Base-by-base conservation (phyloP, 2,113 vertebrate species). In the Geococcyx californianus region DNA sequence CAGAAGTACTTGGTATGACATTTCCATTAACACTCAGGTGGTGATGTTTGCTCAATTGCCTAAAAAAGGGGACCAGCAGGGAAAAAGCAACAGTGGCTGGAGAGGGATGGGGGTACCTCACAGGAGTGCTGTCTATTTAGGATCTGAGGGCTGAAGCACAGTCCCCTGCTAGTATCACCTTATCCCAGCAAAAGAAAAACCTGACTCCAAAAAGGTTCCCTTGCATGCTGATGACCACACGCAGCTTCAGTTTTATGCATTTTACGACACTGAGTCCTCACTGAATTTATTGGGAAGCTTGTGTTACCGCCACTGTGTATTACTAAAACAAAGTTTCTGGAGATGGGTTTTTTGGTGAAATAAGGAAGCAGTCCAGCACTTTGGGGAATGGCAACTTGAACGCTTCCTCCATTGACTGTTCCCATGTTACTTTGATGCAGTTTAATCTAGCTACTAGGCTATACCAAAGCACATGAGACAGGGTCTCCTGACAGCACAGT, bases 1-100 rank as follows among this genome's bases (percentile, higher is more conserved):
- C 33, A 4, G 58, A 82, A 89, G 89, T 89, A n/a, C n/a, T 89
- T 85, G 66, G 33, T 51, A 33, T 69, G 82, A 69, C 74, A 66
- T 23, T 91, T 69, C 63, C 63, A 29, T 69, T 96, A 85, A 94
- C 90, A 72, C 73, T 93, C 63, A 82, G 79, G 82, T 58, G n/a
- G 38, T 84, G 33, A 63, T 42, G 34, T 91, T 93, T 91, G 55
- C 85, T 91, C 38, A 69, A 51, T 66, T 62, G 36, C 40, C 47
- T 90, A 38, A 63, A 87, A 89, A 89, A 62, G 70, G 70, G 84
- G 44, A 44, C 34, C 70, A 62, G 42, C n/a, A 63, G 47, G 68
- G 44, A 33, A 51, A 60, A 77, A 68, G 29, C 62, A 55, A 21
- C 36, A 40, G 47, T 72, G 70, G 7, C n/a, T 78, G 76, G 60